phyloP scores from a whole-genome alignment of 2,888 invertebrate species.

The Acronicta aceris region DNA sequence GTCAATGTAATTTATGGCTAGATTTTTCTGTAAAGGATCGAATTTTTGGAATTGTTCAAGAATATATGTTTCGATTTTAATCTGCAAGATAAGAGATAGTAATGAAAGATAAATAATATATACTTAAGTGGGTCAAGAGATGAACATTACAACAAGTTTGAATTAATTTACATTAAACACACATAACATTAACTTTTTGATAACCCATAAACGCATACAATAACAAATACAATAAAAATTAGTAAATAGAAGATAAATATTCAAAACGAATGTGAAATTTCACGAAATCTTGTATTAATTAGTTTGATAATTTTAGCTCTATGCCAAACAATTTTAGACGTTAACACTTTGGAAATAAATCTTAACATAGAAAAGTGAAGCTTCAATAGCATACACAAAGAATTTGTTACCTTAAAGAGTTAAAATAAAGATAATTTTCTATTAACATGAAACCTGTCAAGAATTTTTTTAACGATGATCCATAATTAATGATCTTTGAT shows the following conservation, averaged over 20 bases:
- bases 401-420: background rate
- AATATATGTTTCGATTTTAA: too few relatives aligned
- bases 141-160: too few relatives aligned
- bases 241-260: conserved; percentile 23
- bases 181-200: conserved; percentile 10
- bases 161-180: conserved; percentile 19
- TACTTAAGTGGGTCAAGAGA: too few relatives aligned
- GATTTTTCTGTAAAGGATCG: too few relatives aligned
- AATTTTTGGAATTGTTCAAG: too few relatives aligned
- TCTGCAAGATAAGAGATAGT: too few relatives aligned
- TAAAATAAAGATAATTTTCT: too few relatives aligned
- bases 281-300: conserved; percentile 5
- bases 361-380: background rate
- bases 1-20: too few relatives aligned
- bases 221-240: conserved; percentile 27
- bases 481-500: too few relatives aligned
- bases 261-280: conserved; percentile 15
- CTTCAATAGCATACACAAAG: background rate
- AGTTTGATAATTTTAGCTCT: background rate
- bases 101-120: too few relatives aligned
- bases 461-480: too few relatives aligned
- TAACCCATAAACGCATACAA: conserved; percentile 18
- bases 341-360: accelerated
- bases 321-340: background rate
- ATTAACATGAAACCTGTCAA: too few relatives aligned